A percentile compares a stretch with the other conserved stretches of the same genome.
Conservation (phyloP, 2,888 invertebrate species). For the Arge pagana region DNA sequence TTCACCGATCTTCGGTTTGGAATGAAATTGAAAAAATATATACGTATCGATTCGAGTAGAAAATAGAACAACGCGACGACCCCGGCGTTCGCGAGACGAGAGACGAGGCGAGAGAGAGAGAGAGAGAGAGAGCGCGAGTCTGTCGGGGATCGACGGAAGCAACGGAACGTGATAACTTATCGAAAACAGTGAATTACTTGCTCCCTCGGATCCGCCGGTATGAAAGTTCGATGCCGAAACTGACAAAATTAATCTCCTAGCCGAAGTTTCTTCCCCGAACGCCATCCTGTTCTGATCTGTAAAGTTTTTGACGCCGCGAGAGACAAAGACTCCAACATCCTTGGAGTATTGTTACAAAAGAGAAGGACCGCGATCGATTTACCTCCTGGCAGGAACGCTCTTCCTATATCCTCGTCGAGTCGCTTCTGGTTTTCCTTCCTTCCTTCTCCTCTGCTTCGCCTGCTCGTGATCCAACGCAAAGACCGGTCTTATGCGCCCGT, state of each 20-base stretch:
- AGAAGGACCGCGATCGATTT: no score
- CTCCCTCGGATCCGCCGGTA: slow-evolving; percentile 5
- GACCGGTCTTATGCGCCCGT: background rate
- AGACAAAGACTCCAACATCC: no score
- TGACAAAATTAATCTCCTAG: background rate
- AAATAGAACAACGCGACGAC: background rate
- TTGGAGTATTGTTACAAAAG: no score
- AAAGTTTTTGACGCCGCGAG: no score
- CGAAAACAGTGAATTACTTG: background rate
- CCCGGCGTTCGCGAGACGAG: background rate
- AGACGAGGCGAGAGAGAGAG: background rate
- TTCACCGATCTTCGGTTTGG: background rate
- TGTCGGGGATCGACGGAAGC: background rate
- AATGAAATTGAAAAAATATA: background rate
- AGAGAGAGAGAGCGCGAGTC: background rate
- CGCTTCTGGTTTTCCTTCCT: background rate
- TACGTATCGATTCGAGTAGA: background rate
- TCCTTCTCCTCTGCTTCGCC: background rate
- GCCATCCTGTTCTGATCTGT: background rate
- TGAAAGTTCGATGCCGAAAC: slow-evolving; percentile 3
- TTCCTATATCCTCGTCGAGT: background rate
- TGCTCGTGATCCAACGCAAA: slow-evolving; percentile 3
- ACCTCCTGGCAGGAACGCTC: slow-evolving; percentile 1
- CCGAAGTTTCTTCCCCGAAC: background rate
- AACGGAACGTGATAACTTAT: background rate